Base-by-base conservation (phyloP, 2,797 vertebrate genomes). In the Alca torda region DNA sequence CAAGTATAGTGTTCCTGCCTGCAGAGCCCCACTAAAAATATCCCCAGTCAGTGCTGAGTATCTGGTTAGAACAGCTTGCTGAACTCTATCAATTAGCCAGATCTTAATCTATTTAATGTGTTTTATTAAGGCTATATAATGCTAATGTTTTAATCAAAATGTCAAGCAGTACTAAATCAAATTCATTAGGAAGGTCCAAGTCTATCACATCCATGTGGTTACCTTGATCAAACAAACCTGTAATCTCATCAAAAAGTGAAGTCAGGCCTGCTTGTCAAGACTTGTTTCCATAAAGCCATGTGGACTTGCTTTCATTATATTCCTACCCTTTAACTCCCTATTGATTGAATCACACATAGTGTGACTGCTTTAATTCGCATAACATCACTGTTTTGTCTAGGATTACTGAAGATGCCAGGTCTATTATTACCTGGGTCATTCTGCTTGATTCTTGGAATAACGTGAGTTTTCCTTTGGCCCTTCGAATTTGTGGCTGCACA, bases 131-230 rank as follows among this genome's bases (percentile, higher is more conserved):
- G 95, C 88, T 95, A 89, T 77, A 94, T 97, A 93, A 96, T 96
- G 86, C 92, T 97, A 96, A 97, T 96, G 94, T 96, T 96, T 97
- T 97, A 96, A 96, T 97, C 96, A 96, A 95, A 96, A 96, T 95
- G 96, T 96, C 96, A 97, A 94, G 93, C 86, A 94, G 81, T 94
- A 87, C 92, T 93, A 96, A 96, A 96, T 96, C 94, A 84, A 96
- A 96, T 96, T 96, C 94, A 96, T 97, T 96, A 96, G 88, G 75
- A 95, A 92, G 73, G 93, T 95, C 90, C 94, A 92, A 95, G 94
- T 95, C 94, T 92, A 95, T 96, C 95, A 95, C 80, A 92, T 95
- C 90, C 92, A 64, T 95, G 96, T 84, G 81, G 94, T 57, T 95
- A 96, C 94, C 94, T 97, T 94, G 87, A 96, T 96, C 95, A 95